phyloP scores from a whole-genome alignment of 2,113 vertebrate genomes.

The Daubentonia madagascariensis region DNA sequence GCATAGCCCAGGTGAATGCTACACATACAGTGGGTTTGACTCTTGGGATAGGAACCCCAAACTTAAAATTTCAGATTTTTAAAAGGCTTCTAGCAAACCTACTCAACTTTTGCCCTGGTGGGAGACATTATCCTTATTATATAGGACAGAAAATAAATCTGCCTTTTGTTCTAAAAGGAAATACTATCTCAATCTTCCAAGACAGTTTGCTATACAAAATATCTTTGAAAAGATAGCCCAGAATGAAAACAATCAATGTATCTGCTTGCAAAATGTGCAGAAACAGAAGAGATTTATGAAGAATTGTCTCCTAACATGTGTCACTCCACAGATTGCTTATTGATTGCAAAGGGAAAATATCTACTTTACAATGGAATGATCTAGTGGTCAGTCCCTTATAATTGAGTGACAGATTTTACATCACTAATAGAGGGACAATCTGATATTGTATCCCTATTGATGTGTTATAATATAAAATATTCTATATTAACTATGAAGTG shows the following conservation, averaged over 20 bases:
- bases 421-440: not conserved
- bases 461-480: not conserved
- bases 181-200: not conserved
- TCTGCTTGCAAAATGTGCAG: not conserved
- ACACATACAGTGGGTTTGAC: not conserved
- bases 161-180: not conserved
- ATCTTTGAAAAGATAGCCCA: not conserved
- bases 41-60: not conserved
- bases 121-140: not conserved
- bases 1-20: not conserved
- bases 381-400: not conserved
- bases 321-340: not conserved
- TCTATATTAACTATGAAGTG: not conserved
- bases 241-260: not conserved
- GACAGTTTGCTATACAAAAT: not conserved
- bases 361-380: not conserved
- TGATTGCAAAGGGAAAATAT: not conserved
- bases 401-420: not conserved
- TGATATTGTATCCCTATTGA: not conserved
- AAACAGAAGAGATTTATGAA: not conserved
- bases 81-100: not conserved
- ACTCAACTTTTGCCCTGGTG: not conserved
- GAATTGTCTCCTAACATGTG: not conserved
- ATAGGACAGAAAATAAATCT: not conserved
- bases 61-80: not conserved